Conservation (phyloP, 2,797 vertebrate genomes). For the Linurgus olivaceus region DNA sequence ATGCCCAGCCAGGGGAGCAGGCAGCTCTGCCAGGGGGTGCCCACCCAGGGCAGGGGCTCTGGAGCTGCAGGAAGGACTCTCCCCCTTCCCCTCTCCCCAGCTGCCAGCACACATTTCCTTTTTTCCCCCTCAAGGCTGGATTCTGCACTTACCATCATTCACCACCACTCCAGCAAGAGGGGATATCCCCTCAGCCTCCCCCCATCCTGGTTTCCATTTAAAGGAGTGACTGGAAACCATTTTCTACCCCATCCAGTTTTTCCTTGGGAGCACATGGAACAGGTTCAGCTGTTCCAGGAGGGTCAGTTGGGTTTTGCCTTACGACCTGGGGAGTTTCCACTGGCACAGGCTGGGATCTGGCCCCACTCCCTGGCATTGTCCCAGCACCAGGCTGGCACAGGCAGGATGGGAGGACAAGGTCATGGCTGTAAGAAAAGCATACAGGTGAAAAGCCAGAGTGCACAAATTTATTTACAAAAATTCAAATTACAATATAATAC, state of each 20-base stretch:
- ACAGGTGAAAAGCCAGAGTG: conserved; percentile 7
- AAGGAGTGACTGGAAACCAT: conserved; percentile 31
- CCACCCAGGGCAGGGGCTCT: background rate
- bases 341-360: background rate
- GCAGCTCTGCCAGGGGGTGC: background rate
- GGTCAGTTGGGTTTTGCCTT: background rate
- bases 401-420: background rate
- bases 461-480: conserved; percentile 81
- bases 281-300: background rate
- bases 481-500: conserved; percentile 80
- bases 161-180: background rate
- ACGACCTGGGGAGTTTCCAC: background rate
- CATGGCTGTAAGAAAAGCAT: background rate
- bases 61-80: background rate
- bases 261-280: background rate
- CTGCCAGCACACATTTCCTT: background rate
- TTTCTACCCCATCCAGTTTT: background rate
- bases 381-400: background rate
- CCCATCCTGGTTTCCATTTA: conserved; percentile 19
- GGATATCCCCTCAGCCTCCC: background rate
- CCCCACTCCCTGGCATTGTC: background rate
- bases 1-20: background rate
- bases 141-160: background rate
- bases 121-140: background rate
- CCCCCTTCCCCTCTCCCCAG: background rate